Evolutionary conservation across 2,113 vertebrate genomes (phyloP), one percentile per base, ranked within the genome.

Genomic region (Etheostoma cragini): DNA sequence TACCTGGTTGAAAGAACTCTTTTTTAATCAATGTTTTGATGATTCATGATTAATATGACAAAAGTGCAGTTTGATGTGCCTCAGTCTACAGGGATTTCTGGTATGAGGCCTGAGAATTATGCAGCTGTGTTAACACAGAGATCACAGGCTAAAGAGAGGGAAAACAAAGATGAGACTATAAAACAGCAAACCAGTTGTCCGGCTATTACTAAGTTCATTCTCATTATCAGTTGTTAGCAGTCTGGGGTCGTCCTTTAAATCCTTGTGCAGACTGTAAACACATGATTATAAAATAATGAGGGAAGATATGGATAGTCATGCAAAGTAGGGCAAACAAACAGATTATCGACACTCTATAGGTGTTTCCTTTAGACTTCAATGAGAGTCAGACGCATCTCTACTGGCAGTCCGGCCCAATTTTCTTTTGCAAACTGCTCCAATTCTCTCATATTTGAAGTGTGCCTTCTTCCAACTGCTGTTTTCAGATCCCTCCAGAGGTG

Each of bases 171-270:
- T 46, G 52, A 82, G 76, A 80, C 71, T 50, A 63, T 50, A 52
- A 80, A 82, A 69, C 49, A 56, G 30, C 52, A 75, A 89, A 76
- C 49, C 73, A 72, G 73, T 52, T 71, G 88, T 74, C 58, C 66
- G 78, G 65, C 71, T 75, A 67, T 80, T 71, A 78, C 57, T 1
- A 63, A 82, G 69, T 72, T 85, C 80, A 68, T 76, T 79, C 74
- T 85, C 77, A 87, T 89, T 81, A 85, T 74, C n/a, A 61, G 82
- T 66, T 83, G 76, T 78, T 76, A 81, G 67, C 66, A 70, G 76
- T 67, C 80, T 52, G 72, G 52, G 64, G 66, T 72, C 19, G 54
- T 76, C 65, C 78, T 84, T 84, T 88, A 86, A 88, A 86, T 88
- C 82, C 72, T 58, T 54, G 76, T 46, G 57, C 72, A 81, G 73